Percentiles rank a stretch among this genome's conserved stretches.
phyloP scores from a whole-genome alignment of 23 tunicate species.

The Ciona savignyi region DNA sequence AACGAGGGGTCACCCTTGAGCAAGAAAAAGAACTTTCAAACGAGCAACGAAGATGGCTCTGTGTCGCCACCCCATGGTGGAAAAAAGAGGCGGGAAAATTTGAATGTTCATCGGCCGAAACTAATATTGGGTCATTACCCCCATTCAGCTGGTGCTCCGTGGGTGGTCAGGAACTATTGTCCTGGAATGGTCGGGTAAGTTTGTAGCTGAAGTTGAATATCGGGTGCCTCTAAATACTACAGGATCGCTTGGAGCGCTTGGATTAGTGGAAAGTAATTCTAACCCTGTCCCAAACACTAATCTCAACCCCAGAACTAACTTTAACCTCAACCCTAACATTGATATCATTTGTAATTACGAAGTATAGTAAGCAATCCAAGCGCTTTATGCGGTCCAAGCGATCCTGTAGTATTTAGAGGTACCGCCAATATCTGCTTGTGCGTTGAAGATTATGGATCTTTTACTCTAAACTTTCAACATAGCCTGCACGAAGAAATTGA shows the following conservation, averaged over 20 bases:
- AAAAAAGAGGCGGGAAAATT: constrained; percentile 50
- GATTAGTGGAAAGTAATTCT: too few species aligned
- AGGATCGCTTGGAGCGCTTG: too few species aligned
- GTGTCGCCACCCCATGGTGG: constrained; percentile 57
- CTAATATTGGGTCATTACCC: not conserved
- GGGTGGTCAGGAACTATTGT: constrained; percentile 41
- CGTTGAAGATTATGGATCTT: too few species aligned
- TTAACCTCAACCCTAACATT: too few species aligned
- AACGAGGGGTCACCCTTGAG: constrained; percentile 3
- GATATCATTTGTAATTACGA: too few species aligned
- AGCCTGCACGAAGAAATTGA: constrained; percentile 96
- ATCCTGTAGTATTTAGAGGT: too few species aligned
- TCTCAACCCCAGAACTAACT: too few species aligned
- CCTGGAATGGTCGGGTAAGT: constrained; percentile 66
- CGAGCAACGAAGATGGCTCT: constrained; percentile 9
- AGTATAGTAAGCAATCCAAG: too few species aligned
- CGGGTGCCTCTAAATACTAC: too few species aligned
- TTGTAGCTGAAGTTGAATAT: not conserved
- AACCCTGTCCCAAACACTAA: too few species aligned
- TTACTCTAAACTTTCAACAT: not conserved
- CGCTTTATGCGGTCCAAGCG: too few species aligned
- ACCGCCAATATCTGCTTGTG: too few species aligned
- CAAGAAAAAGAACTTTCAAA: constrained; percentile 12
- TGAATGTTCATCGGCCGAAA: not conserved
- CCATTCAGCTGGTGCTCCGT: constrained; percentile 22